Evolutionary conservation across 2,113 vertebrate species (phyloP).

Genomic region (Bos javanicus): DNA sequence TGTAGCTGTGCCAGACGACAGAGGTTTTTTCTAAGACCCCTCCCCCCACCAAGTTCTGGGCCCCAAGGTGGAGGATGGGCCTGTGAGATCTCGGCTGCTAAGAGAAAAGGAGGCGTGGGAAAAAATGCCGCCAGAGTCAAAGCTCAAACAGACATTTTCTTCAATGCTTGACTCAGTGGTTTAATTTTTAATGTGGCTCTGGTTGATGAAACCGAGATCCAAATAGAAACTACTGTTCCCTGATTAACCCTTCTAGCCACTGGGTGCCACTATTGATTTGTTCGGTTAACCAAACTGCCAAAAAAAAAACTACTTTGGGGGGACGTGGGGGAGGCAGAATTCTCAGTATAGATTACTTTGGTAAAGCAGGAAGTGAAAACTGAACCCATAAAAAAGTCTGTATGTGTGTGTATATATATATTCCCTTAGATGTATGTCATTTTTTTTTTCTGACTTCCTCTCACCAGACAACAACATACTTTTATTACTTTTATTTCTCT

Average conservation of each 20-base stretch:
- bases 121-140: slow-evolving; percentile 12
- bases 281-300: slow-evolving; percentile 49
- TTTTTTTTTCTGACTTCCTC: slow-evolving; percentile 28
- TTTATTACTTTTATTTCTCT: slow-evolving; percentile 33
- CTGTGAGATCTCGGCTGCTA: background rate
- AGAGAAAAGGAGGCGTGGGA: slow-evolving; percentile 45
- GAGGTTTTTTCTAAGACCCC: background rate
- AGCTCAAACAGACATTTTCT: background rate
- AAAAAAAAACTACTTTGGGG: background rate
- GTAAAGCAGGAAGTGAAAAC: slow-evolving; percentile 62
- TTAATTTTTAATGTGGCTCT: slow-evolving; percentile 45
- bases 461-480: background rate
- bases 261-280: slow-evolving; percentile 77
- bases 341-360: background rate
- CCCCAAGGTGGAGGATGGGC: slow-evolving; percentile 36
- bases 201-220: background rate
- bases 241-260: slow-evolving; percentile 77
- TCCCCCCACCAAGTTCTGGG: background rate
- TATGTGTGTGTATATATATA: background rate
- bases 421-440: slow-evolving; percentile 23
- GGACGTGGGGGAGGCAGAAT: background rate
- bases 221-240: slow-evolving; percentile 22
- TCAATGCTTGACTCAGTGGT: background rate
- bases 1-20: background rate
- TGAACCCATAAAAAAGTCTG: background rate